Percentiles rank a stretch among this genome's conserved stretches.
These are phyloP conservation scores for Arctopsyche grandis DNA, from an alignment of 1,140 invertebrate species.

Conservation along the genomic window DNA sequence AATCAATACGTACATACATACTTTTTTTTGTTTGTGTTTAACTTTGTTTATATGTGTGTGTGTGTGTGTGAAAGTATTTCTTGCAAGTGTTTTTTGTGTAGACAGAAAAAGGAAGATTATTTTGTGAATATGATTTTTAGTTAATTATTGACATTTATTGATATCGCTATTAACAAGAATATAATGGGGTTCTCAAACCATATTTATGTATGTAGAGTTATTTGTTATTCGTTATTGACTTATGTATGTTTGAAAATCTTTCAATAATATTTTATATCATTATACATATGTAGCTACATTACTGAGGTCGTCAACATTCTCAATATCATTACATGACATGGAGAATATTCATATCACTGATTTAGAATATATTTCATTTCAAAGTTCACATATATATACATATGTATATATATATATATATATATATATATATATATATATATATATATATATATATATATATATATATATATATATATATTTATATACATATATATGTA, in stretches of 20 bases:
- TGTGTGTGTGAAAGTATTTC: background rate
- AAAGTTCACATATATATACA: conserved; percentile 13
- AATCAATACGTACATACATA: background rate
- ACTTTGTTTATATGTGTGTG: background rate
- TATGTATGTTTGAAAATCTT: conserved; percentile 22
- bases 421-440: conserved; percentile 25
- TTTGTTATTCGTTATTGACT: conserved; percentile 19
- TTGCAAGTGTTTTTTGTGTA: background rate
- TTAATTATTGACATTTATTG: conserved; percentile 23
- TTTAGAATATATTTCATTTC: conserved; percentile 37
- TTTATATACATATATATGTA: background rate
- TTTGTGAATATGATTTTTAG: background rate
- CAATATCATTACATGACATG: conserved; percentile 16
- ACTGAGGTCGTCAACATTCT: conserved; percentile 16
- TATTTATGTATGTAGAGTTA: conserved; percentile 1
- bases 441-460: background rate
- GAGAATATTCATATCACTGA: conserved; percentile 37
- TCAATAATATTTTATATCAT: conserved; percentile 5
- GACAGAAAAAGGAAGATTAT: too few species aligned
- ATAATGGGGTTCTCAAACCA: conserved; percentile 18
- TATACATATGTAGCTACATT: conserved; percentile 26
- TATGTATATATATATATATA: background rate
- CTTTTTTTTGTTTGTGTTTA: background rate
- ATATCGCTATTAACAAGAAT: background rate
- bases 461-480: background rate